Evolutionary conservation across 2,888 invertebrate species (phyloP), one percentile per base, ranked within the genome.

Genomic region (Helicoverpa assulta): DNA sequence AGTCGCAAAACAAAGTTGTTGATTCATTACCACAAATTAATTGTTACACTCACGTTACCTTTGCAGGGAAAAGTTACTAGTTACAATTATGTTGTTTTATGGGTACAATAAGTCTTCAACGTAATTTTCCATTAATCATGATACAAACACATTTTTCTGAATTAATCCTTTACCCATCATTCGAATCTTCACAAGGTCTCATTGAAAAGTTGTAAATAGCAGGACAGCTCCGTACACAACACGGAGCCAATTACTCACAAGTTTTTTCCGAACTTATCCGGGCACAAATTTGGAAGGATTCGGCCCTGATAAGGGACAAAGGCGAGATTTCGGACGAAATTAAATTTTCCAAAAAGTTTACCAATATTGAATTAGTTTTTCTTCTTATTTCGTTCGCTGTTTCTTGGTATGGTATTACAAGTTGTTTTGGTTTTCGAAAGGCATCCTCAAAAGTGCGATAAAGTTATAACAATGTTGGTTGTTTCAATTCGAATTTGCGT

Each of bases 201-300:
- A 58, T 58, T 62, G 53, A 67, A 59, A 74, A 76, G 51, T 58
- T 71, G 16, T n/a, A 50, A 61, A 59, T 56, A 47, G 19, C 61
- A 55, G 43, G 52, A 67, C 68, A 67, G 64, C 65, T 62, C 56
- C 60, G 57, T 71, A 76, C 55, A 82, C 65, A 80, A 79, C 73
- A 81, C 63, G 67, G 72, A 71, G 72, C 73, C 81, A 75, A 84
- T 85, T 83, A 80, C 81, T 75, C 76, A 75, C 74, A 76, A 82
- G 63, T 82, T 82, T 75, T 81, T 77, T 33, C 47, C 43, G 60
- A 84, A 81, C 76, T 84, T 73, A 69, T 70, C 57, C 68, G 56
- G 52, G 54, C 69, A 70, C 66, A 63, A 76, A 76, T 76, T 74
- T 59, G 68, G 62, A 67, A 69, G 70, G 75, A 74, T 82, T 70